Evolutionary conservation across 1,140 invertebrate genomes (phyloP), one percentile per base, ranked within the genome.

Genomic region (Sycophila sp.): DNA sequence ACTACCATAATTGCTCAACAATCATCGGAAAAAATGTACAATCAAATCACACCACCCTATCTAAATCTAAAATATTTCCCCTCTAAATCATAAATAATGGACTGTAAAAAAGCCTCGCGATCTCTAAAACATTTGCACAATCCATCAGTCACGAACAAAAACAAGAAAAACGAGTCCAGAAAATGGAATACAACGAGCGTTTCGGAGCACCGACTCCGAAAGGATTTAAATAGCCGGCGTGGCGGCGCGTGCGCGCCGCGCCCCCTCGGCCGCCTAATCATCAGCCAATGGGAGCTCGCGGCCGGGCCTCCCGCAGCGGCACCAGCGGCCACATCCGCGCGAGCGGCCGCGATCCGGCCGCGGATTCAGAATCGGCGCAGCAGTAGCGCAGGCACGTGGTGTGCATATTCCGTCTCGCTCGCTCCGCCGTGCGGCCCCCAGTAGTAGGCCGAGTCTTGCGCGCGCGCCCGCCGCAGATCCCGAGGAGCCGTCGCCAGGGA

Each of bases 351-450:
- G 4, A 15, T 40, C 15, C n/a, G n/a, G n/a, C n/a, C n/a, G n/a
- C n/a, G n/a, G n/a, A n/a, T n/a, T 13, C 36, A 17, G 38, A 28
- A n/a, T 28, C 10, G 13, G 11, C 3, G 19, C 1, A 6, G 8
- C 45, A 15, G 42, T 51, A 30, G 24, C 32, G 51, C 38, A 58
- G 56, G 55, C 66, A 68, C 66, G 55, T 68, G 66, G 66, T 68
- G 55, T 22, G 30, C 10, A n/a, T 19, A 24, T 24, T 24, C 34
- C 56, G 28, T 67, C 15, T 24, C 51, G 32, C 32, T 58, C 15
- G 4, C 45, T 53, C 60, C 17, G 1, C 4, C 28, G 51, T 22
- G 45, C 3, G 24, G 2, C n/a, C 40, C 4, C n/a, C n/a, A 22
- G 13, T 4, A 45, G 40, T 8, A 45, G 40, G 11, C 15, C 17